Conservation (phyloP, 2,888 invertebrate species). For the Netelia virgata region DNA sequence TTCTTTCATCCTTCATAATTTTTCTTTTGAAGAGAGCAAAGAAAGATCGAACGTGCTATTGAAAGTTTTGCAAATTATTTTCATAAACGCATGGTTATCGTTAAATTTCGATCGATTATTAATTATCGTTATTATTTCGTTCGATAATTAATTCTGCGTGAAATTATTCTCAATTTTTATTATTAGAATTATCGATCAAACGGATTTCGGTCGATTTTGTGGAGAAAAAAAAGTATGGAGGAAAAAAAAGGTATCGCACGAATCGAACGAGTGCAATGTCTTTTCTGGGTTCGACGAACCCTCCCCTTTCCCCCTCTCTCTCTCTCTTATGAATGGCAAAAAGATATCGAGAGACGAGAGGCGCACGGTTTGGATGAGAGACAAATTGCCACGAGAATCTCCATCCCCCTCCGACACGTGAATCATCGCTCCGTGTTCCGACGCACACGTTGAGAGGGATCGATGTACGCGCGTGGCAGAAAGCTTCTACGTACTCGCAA, state of each 20-base stretch:
- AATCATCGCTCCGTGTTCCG: constrained; percentile 43
- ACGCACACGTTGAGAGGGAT: constrained; percentile 16
- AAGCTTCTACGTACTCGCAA: not conserved
- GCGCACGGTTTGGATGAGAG: constrained; percentile 35
- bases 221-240: constrained; percentile 26
- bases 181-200: too few species aligned
- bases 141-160: too few species aligned
- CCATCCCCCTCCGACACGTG: constrained; percentile 13
- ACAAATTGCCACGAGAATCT: constrained; percentile 58
- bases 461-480: not conserved
- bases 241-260: constrained; percentile 18
- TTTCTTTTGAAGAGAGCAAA: too few species aligned
- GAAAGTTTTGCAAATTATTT: too few species aligned
- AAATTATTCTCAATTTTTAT: too few species aligned
- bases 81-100: too few species aligned
- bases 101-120: too few species aligned
- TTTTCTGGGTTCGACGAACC: constrained; percentile 14
- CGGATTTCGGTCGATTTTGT: not conserved
- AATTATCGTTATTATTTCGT: too few species aligned
- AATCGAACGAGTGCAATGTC: constrained; percentile 51
- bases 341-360: constrained; percentile 10
- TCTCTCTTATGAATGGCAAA: not conserved
- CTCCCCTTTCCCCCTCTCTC: not conserved
- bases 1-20: too few species aligned
- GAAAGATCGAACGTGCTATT: too few species aligned